These are phyloP conservation scores for Taeniopygia guttata DNA, from an alignment of 2,797 vertebrate genomes.

Conservation along the genomic window DNA sequence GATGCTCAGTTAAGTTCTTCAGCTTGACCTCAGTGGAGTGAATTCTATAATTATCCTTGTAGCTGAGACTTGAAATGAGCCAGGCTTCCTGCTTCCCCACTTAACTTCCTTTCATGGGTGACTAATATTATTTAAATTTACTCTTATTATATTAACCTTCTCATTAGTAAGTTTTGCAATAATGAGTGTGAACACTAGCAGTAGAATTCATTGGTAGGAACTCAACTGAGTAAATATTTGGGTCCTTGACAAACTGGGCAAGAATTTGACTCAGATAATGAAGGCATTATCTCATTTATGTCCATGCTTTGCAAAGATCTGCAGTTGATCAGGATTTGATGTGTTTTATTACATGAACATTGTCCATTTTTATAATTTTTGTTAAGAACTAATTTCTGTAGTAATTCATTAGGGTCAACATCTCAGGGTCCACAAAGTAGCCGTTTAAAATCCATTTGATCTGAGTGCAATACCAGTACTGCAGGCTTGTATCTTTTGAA, in stretches of 20 bases:
- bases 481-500: not conserved
- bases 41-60: not conserved
- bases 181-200: not conserved
- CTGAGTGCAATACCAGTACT: not conserved
- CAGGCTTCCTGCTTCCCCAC: not conserved
- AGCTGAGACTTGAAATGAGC: not conserved
- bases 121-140: not conserved
- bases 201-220: not conserved
- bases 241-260: not conserved
- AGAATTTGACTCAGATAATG: not conserved
- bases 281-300: not conserved
- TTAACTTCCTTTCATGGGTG: not conserved
- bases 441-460: not conserved
- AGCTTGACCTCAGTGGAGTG: not conserved
- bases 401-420: not conserved
- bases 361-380: not conserved
- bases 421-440: slow-evolving; percentile 30
- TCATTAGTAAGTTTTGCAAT: not conserved
- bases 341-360: not conserved
- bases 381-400: not conserved
- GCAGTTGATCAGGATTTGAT: not conserved
- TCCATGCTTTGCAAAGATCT: not conserved
- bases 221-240: not conserved
- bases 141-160: not conserved
- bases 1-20: not conserved